Base-by-base conservation (phyloP, 2,797 vertebrate genomes). In the Takifugu ocellatus region DNA sequence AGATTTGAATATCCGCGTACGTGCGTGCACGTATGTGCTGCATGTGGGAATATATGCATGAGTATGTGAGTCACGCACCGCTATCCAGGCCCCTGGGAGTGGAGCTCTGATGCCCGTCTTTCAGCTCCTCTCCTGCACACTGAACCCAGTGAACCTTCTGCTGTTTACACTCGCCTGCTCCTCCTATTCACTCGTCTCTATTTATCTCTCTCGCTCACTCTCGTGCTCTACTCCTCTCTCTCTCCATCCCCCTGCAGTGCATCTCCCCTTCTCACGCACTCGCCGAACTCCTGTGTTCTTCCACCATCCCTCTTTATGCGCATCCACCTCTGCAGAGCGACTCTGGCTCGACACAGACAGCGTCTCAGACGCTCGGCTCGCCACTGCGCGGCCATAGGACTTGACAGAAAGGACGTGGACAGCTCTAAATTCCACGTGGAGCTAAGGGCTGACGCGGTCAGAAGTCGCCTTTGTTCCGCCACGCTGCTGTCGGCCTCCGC, bases 91-190 rank as follows among this genome's bases (percentile, higher is more conserved):
- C 67, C 79, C 60, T 68, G 73, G 84, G 86, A 82, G 75, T 80
- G 12, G 26, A 81, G 75, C 83, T 86, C 84, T 85, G 84, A 84
- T 77, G 84, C 79, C 86, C 86, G 79, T 88, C 86, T 86, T 77
- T 85, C 78, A 84, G 76, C 84, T 88, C 77, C 74, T 83, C 77
- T 72, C 57, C 82, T 82, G 84, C 83, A 83, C 61, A 76, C 77
- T 84, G 86, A 89, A 90, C 88, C 85, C 78, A 68, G 47, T 87
- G 87, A 90, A 89, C 87, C 84, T 83, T 82, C 82, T 85, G 80
- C 80, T 90, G 84, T 88, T 83, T 84, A 87, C 81, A 78, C 75
- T 70, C 84, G 72, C 72, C 78, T 67, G 77, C 76, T 79, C 74
- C 77, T 75, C 73, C 56, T 39, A 60, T 65, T 78, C 33, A 12